Base-by-base conservation (phyloP, 2,797 vertebrate species). In the Danio albolineatus region DNA sequence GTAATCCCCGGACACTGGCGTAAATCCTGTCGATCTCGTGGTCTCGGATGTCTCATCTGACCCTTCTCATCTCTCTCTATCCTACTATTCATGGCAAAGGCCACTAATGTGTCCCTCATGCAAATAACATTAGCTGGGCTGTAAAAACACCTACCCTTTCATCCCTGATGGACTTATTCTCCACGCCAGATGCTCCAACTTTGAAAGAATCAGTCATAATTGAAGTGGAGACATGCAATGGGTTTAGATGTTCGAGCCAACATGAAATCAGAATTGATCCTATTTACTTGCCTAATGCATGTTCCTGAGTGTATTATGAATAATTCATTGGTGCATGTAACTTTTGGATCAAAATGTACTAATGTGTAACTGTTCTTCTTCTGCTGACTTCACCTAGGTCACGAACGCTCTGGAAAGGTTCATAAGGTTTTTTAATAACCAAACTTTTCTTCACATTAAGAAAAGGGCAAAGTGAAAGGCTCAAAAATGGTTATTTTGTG, bases 11-110 rank as follows among this genome's bases (percentile, higher is more conserved):
- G 72, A 83, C 72, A 70, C 64, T 73, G 46, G 59, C 44, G 39
- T 73, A 86, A 85, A 84, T 85, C 85, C 73, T 60, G 57, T 49
- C 64, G 17, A 70, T 71, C 76, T 19, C 38, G 21, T 79, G 78
- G 65, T 70, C 54, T 78, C 44, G 73, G 57, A 78, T 65, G 48
- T 78, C 49, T 66, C 54, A 44, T 74, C 59, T 65, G 53, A 74
- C 54, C 57, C 51, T 70, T 69, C 64, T 67, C 44, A 49, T 65
- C 80, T 61, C 36, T 21, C n/a, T 62, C 65, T 10, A 70, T 77
- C 73, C 73, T 59, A 16, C 38, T 51, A 53, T 41, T 51, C 36
- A 56, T 59, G 67, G 65, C 65, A 75, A 51, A 72, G 65, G 78
- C 80, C 66, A 65, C 72, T 78, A 81, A 84, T 77, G 82, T 70